Conservation (phyloP, 2,113 vertebrate species). For the Nothoprocta perdicaria region DNA sequence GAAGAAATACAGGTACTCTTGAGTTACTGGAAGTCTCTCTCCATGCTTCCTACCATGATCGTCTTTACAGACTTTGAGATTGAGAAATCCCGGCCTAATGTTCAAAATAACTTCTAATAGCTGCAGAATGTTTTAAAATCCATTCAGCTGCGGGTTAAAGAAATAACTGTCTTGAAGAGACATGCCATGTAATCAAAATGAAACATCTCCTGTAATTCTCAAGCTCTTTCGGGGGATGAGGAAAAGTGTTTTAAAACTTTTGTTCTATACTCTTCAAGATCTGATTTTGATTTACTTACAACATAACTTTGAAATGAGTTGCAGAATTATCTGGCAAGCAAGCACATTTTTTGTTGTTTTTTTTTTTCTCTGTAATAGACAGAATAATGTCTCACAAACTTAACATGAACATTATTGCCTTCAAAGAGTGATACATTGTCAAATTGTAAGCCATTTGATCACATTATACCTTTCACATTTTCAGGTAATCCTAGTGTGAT, state of each 20-base stretch:
- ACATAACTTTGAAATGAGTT: neutral
- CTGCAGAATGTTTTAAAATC: constrained; percentile 29
- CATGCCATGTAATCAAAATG: constrained; percentile 19
- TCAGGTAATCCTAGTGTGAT: neutral
- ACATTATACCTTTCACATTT: neutral
- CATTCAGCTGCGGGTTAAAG: neutral
- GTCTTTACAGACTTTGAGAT: neutral
- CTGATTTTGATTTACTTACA: constrained; percentile 15
- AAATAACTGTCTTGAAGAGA: constrained; percentile 2
- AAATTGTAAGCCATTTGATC: neutral
- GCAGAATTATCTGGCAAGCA: neutral
- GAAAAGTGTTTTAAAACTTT: constrained; percentile 29
- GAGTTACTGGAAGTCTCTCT: neutral
- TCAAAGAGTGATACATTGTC: neutral
- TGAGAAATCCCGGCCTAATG: constrained; percentile 19
- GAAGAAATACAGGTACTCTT: neutral
- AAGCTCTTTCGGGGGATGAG: neutral
- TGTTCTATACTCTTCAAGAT: neutral
- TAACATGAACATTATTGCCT: neutral
- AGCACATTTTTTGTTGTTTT: neutral
- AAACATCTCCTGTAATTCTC: constrained; percentile 17
- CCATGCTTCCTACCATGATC: neutral
- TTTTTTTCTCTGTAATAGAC: neutral
- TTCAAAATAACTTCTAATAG: constrained; percentile 20
- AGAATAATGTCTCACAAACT: neutral